phyloP scores from a whole-genome alignment of 2,797 vertebrate species.

The Myotis daubentonii region DNA sequence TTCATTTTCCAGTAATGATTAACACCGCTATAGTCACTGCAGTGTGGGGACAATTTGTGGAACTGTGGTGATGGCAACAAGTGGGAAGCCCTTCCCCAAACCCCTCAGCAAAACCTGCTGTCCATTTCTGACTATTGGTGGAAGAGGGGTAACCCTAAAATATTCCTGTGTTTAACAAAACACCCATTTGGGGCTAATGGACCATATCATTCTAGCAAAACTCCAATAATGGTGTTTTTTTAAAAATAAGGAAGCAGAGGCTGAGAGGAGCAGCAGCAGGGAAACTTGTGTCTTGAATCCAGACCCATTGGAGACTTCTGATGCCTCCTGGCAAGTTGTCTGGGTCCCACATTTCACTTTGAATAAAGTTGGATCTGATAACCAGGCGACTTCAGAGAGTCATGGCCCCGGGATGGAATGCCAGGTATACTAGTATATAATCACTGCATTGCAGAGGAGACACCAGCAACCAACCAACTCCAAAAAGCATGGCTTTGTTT shows the following conservation, averaged over 20 bases:
- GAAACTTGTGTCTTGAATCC: neutral
- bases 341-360: neutral
- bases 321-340: neutral
- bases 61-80: neutral
- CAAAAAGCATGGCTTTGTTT: neutral
- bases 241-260: neutral
- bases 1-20: conserved; percentile 59
- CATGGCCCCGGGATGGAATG: neutral
- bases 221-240: neutral
- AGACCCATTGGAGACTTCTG: neutral
- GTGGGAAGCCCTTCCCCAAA: neutral
- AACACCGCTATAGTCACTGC: neutral
- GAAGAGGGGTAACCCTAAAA: neutral
- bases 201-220: neutral
- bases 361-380: neutral
- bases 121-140: neutral
- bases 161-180: neutral
- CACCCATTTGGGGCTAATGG: neutral
- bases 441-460: neutral
- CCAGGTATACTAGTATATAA: neutral
- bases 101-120: neutral
- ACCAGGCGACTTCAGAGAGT: neutral
- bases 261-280: neutral
- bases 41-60: neutral
- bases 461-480: neutral